Evolutionary conservation across 2,888 invertebrate genomes (phyloP), one percentile per base, ranked within the genome.

Genomic region (Erebia aethiops): DNA sequence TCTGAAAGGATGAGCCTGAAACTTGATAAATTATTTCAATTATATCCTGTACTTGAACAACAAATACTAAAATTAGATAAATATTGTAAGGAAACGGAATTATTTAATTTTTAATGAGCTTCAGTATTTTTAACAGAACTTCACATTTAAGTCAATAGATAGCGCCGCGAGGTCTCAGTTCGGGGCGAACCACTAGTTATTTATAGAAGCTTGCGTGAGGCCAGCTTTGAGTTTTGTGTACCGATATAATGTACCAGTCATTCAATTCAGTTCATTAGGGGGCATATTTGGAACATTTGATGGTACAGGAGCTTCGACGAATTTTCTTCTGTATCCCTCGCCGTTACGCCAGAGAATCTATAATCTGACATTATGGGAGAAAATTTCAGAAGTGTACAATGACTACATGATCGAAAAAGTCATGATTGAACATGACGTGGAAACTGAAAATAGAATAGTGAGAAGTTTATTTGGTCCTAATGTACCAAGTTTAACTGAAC

Each of bases 141-240:
- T n/a, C n/a, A n/a, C n/a, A n/a, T n/a, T n/a, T n/a, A n/a, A n/a
- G n/a, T n/a, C n/a, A n/a, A n/a, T n/a, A n/a, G n/a, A n/a, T n/a
- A n/a, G n/a, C n/a, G n/a, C n/a, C n/a, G n/a, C n/a, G n/a, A n/a
- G n/a, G n/a, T n/a, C n/a, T n/a, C n/a, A n/a, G n/a, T n/a, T n/a
- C n/a, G n/a, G n/a, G n/a, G n/a, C n/a, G n/a, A n/a, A n/a, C n/a
- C n/a, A n/a, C n/a, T n/a, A n/a, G n/a, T n/a, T 86, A 0, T 3
- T 86, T 0, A 1, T 77, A 0, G 86, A 86, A 78, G 80, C 81
- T 3, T 76, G 70, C 57, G 68, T 75, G 0, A 67, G 78, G 63
- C 74, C 77, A 0, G 70, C 77, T 0, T 54, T 84, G 52, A 71
- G 70, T 1, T 77, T 78, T 18, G 78, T 80, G 0, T 64, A 84